These are phyloP conservation scores for Synanceia verrucosa DNA, from an alignment of 2,797 vertebrate genomes.

Conservation along the genomic window DNA sequence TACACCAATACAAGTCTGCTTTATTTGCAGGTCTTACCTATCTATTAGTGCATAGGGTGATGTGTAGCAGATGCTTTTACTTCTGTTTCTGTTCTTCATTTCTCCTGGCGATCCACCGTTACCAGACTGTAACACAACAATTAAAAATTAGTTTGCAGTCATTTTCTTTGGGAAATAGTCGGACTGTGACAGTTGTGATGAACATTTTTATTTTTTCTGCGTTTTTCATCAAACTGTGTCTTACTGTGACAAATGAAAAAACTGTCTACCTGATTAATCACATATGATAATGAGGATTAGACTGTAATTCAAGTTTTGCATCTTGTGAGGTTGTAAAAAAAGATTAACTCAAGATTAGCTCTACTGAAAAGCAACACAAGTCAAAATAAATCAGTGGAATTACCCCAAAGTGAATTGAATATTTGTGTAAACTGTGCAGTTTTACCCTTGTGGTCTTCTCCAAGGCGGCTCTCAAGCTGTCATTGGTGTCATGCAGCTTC, in stretches of 20 bases:
- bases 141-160: not conserved
- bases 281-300: not conserved
- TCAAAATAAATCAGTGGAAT: not conserved
- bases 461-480: slow-evolving; percentile 87
- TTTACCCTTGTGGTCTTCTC: slow-evolving; percentile 85
- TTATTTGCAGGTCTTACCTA: slow-evolving; percentile 80
- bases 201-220: too few relatives aligned
- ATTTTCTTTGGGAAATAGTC: not conserved
- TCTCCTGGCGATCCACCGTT: slow-evolving; percentile 80
- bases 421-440: not conserved
- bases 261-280: not conserved
- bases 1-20: not conserved
- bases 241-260: not conserved
- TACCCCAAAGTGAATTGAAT: not conserved
- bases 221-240: too few relatives aligned
- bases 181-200: not conserved
- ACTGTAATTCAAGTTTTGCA: not conserved
- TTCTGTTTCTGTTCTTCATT: slow-evolving; percentile 79
- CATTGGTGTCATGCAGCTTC: slow-evolving; percentile 96
- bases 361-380: not conserved
- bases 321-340: not conserved
- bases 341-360: not conserved
- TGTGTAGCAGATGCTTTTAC: slow-evolving; percentile 84
- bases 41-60: slow-evolving; percentile 82
- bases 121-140: slow-evolving; percentile 79